Evolutionary conservation across 2,888 invertebrate species (phyloP).

Genomic region (Lumbricus terrestris): DNA sequence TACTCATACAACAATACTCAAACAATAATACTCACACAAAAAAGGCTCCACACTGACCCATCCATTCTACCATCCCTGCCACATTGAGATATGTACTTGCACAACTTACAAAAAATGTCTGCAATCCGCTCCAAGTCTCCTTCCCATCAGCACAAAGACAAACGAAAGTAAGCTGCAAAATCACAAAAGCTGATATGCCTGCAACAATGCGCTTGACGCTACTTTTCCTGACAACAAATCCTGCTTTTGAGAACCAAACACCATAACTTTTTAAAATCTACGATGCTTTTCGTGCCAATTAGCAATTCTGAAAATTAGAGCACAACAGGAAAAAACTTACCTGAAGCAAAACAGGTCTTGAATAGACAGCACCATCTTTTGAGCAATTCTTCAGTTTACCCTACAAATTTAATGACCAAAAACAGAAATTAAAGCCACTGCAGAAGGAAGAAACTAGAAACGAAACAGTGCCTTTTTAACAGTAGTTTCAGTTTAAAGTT

Average conservation of each 20-base stretch:
- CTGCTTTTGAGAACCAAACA: neutral
- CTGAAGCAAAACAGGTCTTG: conserved; percentile 79
- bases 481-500: too few species aligned
- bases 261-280: neutral
- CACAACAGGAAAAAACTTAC: conserved; percentile 58
- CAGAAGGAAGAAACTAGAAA: neutral
- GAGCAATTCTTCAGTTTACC: neutral
- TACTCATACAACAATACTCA: too few species aligned
- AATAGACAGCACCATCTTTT: conserved; percentile 52
- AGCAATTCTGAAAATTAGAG: neutral
- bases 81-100: too few species aligned
- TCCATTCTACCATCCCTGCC: too few species aligned
- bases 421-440: neutral
- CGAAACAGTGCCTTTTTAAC: neutral
- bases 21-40: neutral
- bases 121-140: neutral
- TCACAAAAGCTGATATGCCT: neutral
- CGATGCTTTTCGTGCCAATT: neutral
- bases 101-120: neutral
- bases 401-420: neutral
- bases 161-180: neutral
- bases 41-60: too few species aligned
- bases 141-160: neutral
- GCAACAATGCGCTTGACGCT: neutral
- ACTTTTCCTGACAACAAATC: neutral